Evolutionary conservation across 2,797 vertebrate species (phyloP).

Genomic region (Ptychadena robeensis): DNA sequence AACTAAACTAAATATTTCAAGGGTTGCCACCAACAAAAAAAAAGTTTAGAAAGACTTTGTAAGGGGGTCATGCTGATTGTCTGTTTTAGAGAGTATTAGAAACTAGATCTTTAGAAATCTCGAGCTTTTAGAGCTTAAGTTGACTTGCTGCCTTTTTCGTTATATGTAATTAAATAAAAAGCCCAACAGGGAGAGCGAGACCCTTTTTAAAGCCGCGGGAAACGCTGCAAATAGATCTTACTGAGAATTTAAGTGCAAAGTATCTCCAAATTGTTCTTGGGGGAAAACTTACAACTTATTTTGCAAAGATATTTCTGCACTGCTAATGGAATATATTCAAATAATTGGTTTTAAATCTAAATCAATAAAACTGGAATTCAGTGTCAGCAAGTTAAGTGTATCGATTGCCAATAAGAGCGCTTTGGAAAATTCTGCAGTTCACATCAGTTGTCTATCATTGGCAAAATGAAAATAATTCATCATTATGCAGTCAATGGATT

Average conservation of each 20-base stretch:
- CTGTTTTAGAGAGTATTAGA: background rate
- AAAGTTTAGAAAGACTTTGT: no score
- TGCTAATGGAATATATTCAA: conserved; percentile 20
- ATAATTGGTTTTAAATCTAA: conserved; percentile 31
- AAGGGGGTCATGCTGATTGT: background rate
- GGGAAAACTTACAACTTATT: background rate
- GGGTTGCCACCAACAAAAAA: no score
- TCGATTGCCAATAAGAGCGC: conserved; percentile 35
- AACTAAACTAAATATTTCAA: no score
- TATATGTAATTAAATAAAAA: background rate
- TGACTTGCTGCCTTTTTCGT: background rate
- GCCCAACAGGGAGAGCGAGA: background rate
- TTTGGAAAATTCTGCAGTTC: conserved; percentile 15
- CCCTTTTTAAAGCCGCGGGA: background rate
- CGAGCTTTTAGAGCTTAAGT: background rate
- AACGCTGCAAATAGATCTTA: no score
- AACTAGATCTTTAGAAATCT: background rate
- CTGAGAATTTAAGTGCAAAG: background rate
- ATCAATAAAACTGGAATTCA: conserved; percentile 44
- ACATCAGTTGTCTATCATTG: conserved; percentile 13
- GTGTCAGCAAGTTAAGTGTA: conserved; percentile 60
- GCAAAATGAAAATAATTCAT: conserved; percentile 37
- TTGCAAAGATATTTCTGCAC: background rate
- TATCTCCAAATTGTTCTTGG: background rate
- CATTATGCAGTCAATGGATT: conserved; percentile 39